These are phyloP conservation scores for Pterocles orientalis DNA, from an alignment of 2,113 vertebrate genomes.

Conservation along the genomic window DNA sequence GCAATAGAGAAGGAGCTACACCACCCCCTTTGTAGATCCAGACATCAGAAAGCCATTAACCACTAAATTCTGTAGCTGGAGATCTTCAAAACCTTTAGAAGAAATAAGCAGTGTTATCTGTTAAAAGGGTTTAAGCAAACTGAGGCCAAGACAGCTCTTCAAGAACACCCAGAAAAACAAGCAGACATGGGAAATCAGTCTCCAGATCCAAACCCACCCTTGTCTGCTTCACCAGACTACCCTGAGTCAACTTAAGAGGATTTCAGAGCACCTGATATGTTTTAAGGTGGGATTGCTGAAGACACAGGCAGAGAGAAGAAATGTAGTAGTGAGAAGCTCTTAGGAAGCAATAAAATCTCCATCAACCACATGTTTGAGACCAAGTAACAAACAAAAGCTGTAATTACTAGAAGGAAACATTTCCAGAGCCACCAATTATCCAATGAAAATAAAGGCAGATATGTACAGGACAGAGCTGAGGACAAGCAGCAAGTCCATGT, in stretches of 20 bases:
- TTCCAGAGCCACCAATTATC: constrained; percentile 15
- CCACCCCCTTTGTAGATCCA: neutral
- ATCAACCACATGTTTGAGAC: neutral
- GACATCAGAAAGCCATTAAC: neutral
- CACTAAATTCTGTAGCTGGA: neutral
- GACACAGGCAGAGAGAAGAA: neutral
- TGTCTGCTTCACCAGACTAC: neutral
- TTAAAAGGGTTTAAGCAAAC: neutral
- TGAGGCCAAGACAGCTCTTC: neutral
- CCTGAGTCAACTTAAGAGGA: neutral
- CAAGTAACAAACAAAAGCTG: neutral
- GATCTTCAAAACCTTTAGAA: neutral
- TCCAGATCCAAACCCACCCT: neutral
- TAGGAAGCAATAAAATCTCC: neutral
- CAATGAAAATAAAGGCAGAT: constrained; percentile 20
- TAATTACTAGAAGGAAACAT: constrained; percentile 26
- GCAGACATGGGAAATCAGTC: neutral
- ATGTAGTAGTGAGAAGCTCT: neutral
- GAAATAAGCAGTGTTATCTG: neutral
- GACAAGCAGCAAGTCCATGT: neutral
- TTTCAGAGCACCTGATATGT: neutral
- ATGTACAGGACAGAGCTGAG: neutral
- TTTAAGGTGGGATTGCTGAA: neutral
- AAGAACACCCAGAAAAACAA: neutral
- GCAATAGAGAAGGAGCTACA: neutral